Conservation (phyloP, 1,140 invertebrate genomes). For the Atta texana region DNA sequence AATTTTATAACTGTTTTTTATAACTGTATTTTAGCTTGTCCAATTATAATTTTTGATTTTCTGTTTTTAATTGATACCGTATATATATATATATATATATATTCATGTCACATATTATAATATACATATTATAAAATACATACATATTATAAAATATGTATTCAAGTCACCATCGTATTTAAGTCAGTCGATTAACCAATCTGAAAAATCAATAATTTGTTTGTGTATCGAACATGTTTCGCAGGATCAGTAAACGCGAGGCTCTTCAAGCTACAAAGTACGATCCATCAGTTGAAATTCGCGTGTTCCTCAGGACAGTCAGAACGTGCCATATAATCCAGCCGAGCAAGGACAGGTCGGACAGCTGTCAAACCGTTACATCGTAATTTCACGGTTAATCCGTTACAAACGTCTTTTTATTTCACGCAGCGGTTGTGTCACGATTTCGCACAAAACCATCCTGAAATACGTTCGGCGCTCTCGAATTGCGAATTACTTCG, state of each 20-base stretch:
- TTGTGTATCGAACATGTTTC: slow-evolving; percentile 20
- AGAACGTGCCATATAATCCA: slow-evolving; percentile 46
- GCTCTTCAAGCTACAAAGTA: neutral
- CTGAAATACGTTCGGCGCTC: slow-evolving; percentile 22
- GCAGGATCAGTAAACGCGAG: neutral
- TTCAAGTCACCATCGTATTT: neutral
- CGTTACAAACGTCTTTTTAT: slow-evolving; percentile 53
- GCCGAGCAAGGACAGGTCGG: slow-evolving; percentile 60
- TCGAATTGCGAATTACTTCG: slow-evolving; percentile 24
- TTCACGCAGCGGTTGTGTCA: slow-evolving; percentile 31
- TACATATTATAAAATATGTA: no score
- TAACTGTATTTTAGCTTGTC: neutral
- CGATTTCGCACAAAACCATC: slow-evolving; percentile 40
- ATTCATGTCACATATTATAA: neutral
- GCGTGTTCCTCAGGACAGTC: neutral
- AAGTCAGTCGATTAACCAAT: slow-evolving; percentile 3
- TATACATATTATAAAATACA: neutral
- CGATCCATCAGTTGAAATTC: slow-evolving; percentile 31
- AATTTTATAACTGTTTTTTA: neutral
- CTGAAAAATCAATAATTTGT: neutral
- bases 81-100: no score
- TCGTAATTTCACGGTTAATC: slow-evolving; percentile 73
- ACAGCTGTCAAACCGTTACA: slow-evolving; percentile 75
- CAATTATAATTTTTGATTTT: no score
- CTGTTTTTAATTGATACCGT: neutral